A percentile compares a stretch with the other conserved stretches of the same genome.
Evolutionary conservation across 2,797 vertebrate genomes (phyloP).

Genomic region (Epinephelus coioides): DNA sequence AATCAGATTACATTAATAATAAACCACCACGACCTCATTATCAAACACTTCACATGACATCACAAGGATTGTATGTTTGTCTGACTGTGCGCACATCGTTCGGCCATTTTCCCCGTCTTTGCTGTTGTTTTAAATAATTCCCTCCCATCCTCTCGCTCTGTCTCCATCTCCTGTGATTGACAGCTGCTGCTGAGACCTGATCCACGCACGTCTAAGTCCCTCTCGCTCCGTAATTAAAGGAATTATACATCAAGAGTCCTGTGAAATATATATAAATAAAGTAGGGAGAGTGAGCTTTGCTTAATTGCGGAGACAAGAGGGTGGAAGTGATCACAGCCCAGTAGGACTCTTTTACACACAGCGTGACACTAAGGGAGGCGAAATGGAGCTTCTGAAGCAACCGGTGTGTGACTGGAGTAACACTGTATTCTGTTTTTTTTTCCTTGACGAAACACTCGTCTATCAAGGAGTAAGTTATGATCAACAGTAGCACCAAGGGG

Average conservation of each 20-base stretch:
- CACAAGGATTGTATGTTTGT: constrained; percentile 11
- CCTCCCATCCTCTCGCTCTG: constrained; percentile 3
- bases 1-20: constrained; percentile 41
- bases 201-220: constrained; percentile 43
- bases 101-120: neutral
- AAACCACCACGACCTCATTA: constrained; percentile 32
- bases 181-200: constrained; percentile 67
- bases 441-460: neutral
- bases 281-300: constrained; percentile 56
- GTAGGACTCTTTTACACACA: constrained; percentile 62
- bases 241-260: constrained; percentile 78
- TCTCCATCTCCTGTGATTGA: constrained; percentile 59
- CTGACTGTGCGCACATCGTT: neutral
- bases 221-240: constrained; percentile 70
- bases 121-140: constrained; percentile 29
- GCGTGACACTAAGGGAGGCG: constrained; percentile 41
- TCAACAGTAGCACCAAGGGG: neutral
- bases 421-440: constrained; percentile 15
- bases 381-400: constrained; percentile 53
- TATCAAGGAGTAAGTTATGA: neutral
- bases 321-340: constrained; percentile 72
- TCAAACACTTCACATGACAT: constrained; percentile 25
- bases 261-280: constrained; percentile 72
- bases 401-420: constrained; percentile 24
- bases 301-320: constrained; percentile 71